Base-by-base conservation (phyloP, 2,888 invertebrate species). In the Nymphalis polychloros region DNA sequence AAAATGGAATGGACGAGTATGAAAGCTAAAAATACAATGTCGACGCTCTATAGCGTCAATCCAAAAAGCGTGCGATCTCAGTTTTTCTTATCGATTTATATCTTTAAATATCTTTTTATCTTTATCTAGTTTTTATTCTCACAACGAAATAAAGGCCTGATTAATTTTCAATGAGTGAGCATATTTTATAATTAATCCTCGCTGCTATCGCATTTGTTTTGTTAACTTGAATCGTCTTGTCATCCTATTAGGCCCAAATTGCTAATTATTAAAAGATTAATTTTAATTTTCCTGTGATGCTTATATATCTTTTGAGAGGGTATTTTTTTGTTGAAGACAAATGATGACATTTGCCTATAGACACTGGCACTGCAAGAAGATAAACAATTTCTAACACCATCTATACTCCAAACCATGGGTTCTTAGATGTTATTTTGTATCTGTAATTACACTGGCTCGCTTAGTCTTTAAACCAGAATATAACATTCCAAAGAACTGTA, bases 11-110 rank as follows among this genome's bases (percentile, higher is more conserved):
- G 76, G 77, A 73, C 81, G 80, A 76, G 82, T 85, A 84, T 85
- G 81, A 81, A 84, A 86, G 85, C 89, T 89, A 87, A 89, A 89
- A 88, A 90, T 90, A 86, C 88, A 88, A 84, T 79, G 81, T 76
- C 74, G 76, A 76, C 79, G 76, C 70, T 64, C 59, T 59, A 50
- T 73, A 74, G 75, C 72, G 72, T 76, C 75, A 77, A 77, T 78
- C 79, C 78, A 78, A 81, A 82, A 81, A 81, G 75, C 79, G 77
- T 77, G 78, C 70, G 73, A 74, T 77, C 78, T 77, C 68, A 64
- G 71, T 76, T 81, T 81, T 85, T 84, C n/a, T 84, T 83, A 85
- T 85, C 78, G 77, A 77, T 74, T 76, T 78, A 77, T 75, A n/a
- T n/a, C n/a, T n/a, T n/a, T n/a, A 69, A 74, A 72, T 79, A 79